Conservation (phyloP, 92 coral and sea anemone genomes). For the Siderastrea siderea region DNA sequence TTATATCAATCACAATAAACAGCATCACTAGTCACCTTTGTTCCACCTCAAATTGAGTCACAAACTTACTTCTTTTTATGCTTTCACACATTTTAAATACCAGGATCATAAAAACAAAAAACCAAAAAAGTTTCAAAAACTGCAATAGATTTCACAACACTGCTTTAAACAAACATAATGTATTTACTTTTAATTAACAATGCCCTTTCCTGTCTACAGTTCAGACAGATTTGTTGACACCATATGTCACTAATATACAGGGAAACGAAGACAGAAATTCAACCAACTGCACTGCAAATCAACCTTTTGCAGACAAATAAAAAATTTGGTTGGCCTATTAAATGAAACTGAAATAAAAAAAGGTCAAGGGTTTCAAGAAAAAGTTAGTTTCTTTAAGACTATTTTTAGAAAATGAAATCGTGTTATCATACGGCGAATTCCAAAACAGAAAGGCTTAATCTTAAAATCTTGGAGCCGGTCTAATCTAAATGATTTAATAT, state of each 20-base stretch:
- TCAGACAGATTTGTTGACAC: slow-evolving; percentile 22
- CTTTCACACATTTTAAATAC: background rate
- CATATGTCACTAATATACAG: background rate
- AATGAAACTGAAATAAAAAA: slow-evolving; percentile 12
- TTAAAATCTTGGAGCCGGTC: background rate
- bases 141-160: background rate
- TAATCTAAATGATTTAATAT: background rate
- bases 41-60: too few species aligned
- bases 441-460: slow-evolving; percentile 30
- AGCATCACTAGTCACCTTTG: too few species aligned
- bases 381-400: background rate
- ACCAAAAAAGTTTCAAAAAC: too few species aligned
- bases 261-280: background rate
- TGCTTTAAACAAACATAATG: background rate
- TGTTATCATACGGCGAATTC: slow-evolving; percentile 24
- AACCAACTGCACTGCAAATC: background rate
- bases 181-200: slow-evolving; percentile 12
- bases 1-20: too few species aligned
- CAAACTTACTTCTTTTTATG: too few species aligned
- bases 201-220: background rate
- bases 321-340: background rate
- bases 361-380: too few species aligned
- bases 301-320: background rate
- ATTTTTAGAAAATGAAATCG: background rate
- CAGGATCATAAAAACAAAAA: too few species aligned